Evolutionary conservation across 2,797 vertebrate genomes (phyloP), one percentile per base, ranked within the genome.

Genomic region (Fratercula arctica): DNA sequence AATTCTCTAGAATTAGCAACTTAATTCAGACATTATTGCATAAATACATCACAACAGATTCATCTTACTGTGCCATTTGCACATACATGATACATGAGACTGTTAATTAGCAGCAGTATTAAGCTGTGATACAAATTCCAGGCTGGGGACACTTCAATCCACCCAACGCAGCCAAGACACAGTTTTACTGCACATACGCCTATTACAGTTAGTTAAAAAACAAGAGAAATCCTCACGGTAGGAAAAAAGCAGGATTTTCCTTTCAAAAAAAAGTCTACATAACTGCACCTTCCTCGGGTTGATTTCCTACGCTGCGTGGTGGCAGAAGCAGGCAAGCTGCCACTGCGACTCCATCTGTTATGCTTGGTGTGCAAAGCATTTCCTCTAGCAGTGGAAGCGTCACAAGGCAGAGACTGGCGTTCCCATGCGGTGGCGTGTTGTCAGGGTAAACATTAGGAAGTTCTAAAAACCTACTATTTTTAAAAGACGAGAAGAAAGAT

Each of bases 311-410:
- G 0, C 77, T 76, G 39, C 4, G 7, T 43, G 86, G 81, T 76
- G 72, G 91, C 83, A 93, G 81, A 53, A 82, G 67, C 75, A 76
- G 90, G 83, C 80, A 87, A 69, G 67, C 86, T 87, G 97, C 96
- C 97, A 98, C 82, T 39, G 21, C 95, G 95, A 89, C 96, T 84
- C 85, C 48, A 96, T 96, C 95, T 97, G 97, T 96, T 97, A 97
- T 91, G 94, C 96, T 95, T 96, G 97, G 98, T 97, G 97, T 97
- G 97, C 95, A 87, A 97, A 96, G 94, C 96, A 98, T 98, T 98
- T 98, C 98, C 98, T 98, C 95, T 92, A 96, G 77, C 79, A 97
- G 74, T 95, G 97, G 90, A 95, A 97, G 97, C 85, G 83, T 97
- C 96, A 81, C 74, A 97, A 97, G 97, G 98, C 95, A 90, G 84